These are phyloP conservation scores for Phylloscopus trochilus DNA, from an alignment of 2,113 vertebrate genomes.

Conservation along the genomic window DNA sequence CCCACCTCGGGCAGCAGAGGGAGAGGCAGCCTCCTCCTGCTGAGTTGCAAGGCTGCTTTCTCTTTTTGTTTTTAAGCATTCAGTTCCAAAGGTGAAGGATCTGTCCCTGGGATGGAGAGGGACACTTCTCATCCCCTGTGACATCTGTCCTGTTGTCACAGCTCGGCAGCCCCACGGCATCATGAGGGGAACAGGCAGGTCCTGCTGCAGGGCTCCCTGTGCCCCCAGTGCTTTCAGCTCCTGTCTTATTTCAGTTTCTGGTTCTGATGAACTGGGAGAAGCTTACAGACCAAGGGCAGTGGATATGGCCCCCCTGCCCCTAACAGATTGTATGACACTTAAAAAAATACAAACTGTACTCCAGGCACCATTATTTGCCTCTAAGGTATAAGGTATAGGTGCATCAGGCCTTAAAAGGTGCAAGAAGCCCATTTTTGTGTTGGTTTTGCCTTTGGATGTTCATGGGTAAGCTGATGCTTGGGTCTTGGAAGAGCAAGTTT, in stretches of 20 bases:
- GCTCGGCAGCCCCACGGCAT: background rate
- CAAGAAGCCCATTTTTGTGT: background rate
- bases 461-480: background rate
- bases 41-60: background rate
- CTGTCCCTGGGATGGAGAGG: background rate
- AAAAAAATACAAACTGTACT: background rate
- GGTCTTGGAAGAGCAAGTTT: background rate
- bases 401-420: background rate
- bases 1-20: background rate
- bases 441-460: background rate
- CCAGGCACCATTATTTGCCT: background rate
- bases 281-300: background rate
- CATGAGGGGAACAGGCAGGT: background rate
- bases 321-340: background rate
- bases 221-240: background rate
- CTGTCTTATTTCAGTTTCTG: background rate
- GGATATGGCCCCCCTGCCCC: no score
- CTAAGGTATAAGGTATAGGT: background rate
- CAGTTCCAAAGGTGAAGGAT: background rate
- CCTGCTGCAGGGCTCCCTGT: background rate
- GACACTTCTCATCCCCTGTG: background rate
- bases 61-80: background rate
- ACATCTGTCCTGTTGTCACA: background rate
- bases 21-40: background rate
- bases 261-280: background rate